phyloP scores from a whole-genome alignment of 1,140 invertebrate species.

The Belonocnema kinseyi region DNA sequence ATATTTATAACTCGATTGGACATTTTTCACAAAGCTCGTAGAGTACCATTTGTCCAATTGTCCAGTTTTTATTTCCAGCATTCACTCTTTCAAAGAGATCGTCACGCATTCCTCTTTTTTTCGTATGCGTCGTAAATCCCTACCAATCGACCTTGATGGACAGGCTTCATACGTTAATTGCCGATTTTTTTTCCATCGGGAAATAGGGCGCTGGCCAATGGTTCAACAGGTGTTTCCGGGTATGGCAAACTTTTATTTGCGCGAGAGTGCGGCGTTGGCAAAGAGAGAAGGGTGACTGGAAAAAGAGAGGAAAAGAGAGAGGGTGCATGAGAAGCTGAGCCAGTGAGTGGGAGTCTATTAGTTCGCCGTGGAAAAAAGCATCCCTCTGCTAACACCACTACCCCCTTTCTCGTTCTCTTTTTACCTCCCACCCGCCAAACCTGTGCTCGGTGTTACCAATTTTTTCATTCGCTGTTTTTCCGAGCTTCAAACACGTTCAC shows the following conservation, averaged over 20 bases:
- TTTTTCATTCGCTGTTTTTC: slow-evolving; percentile 64
- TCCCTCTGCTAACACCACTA: slow-evolving; percentile 52
- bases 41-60: neutral
- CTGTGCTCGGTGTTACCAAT: slow-evolving; percentile 67
- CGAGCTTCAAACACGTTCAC: slow-evolving; percentile 64
- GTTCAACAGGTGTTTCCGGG: slow-evolving; percentile 74
- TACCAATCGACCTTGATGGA: slow-evolving; percentile 62
- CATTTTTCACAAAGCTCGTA: slow-evolving; percentile 9
- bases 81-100: neutral
- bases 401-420: slow-evolving; percentile 36
- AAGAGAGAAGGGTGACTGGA: slow-evolving; percentile 34
- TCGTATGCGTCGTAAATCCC: slow-evolving; percentile 61
- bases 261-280: slow-evolving; percentile 55
- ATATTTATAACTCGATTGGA: neutral
- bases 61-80: slow-evolving; percentile 1
- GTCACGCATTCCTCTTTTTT: slow-evolving; percentile 15
- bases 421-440: slow-evolving; percentile 44
- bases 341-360: slow-evolving; percentile 69
- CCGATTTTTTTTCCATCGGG: slow-evolving; percentile 56
- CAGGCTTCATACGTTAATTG: slow-evolving; percentile 73
- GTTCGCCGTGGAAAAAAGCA: slow-evolving; percentile 70
- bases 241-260: slow-evolving; percentile 75
- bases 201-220: slow-evolving; percentile 55
- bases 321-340: slow-evolving; percentile 49
- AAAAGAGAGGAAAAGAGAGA: slow-evolving; percentile 39